Evolutionary conservation across 2,888 invertebrate genomes (phyloP), one percentile per base, ranked within the genome.

Genomic region (Catocala fraxini): DNA sequence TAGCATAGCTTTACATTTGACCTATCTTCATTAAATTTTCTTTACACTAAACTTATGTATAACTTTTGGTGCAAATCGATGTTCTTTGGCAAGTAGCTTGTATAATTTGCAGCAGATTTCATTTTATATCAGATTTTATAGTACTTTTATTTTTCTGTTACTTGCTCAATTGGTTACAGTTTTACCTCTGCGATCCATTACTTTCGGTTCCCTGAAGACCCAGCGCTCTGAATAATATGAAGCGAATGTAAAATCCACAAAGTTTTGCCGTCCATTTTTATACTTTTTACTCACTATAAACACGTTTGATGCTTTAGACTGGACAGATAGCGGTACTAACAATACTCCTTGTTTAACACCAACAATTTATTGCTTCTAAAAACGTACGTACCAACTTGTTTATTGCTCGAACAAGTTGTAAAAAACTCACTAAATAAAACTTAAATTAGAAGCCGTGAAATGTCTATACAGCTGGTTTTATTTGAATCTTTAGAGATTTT

Each of bases 241-340:
- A 42, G 42, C 5, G n/a, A 42, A 11, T 42, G 42, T 42, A 42
- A 42, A 11, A 42, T 42, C 10, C 42, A 45, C 45, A 6, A 42
- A 45, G 12, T 13, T 13, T 45, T 12, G 13, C 13, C 45, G 45
- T 45, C n/a, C 5, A 45, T n/a, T 52, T 52, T 42, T 52, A 43
- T 52, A 42, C 6, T n/a, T 42, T 52, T 42, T n/a, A 42, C 25
- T 52, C 52, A 42, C 42, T 52, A 52, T 52, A 52, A 33, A 52
- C 13, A 11, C 6, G 52, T 52, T 43, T 43, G 25, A 43, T 52
- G 52, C 43, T 25, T 25, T 4, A 25, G 12, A 11, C 51, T 42
- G 42, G 42, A 42, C 42, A 11, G 42, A 42, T 42, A 42, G 9
- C 39, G 39, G 42, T 11, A 42, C 42, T 42, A 42, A 42, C 42